phyloP scores from a whole-genome alignment of 2,888 invertebrate species.

The Drosophila heteroneura region DNA sequence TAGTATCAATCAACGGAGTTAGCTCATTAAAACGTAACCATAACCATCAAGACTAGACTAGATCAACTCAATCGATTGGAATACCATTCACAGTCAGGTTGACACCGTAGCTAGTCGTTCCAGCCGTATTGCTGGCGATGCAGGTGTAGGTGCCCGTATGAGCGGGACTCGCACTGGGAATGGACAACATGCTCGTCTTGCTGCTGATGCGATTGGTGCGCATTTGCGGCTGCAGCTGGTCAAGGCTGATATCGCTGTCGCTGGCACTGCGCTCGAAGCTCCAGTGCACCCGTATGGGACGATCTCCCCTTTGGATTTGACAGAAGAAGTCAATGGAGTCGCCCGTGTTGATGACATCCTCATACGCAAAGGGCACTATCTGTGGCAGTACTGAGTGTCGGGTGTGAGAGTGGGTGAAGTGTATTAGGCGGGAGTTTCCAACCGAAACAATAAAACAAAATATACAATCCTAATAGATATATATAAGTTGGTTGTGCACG shows the following conservation, averaged over 20 bases:
- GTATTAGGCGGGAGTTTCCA: conserved; percentile 13
- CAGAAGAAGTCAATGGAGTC: conserved; percentile 90
- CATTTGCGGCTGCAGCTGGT: conserved; percentile 84
- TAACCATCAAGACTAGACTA: conserved; percentile 18
- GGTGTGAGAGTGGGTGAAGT: conserved; percentile 20
- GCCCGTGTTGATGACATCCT: conserved; percentile 89
- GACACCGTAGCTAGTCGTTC: conserved; percentile 87
- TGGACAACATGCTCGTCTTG: conserved; percentile 89
- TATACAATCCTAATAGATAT: conserved; percentile 50
- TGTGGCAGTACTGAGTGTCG: conserved; percentile 89
- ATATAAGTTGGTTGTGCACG: not conserved
- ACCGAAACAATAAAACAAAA: conserved; percentile 35
- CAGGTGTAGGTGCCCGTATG: conserved; percentile 92
- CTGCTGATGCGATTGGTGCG: conserved; percentile 88
- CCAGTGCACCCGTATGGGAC: conserved; percentile 90
- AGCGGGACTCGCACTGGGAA: conserved; percentile 87
- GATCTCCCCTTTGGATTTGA: conserved; percentile 90
- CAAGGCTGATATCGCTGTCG: conserved; percentile 56
- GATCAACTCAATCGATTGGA: not conserved
- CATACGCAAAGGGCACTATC: conserved; percentile 91
- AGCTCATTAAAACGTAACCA: conserved; percentile 39
- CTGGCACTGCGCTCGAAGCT: conserved; percentile 84
- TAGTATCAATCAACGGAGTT: conserved; percentile 81
- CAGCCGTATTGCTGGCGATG: conserved; percentile 90
- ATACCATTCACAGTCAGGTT: conserved; percentile 88